Conservation (phyloP, 1,140 invertebrate genomes). For the Mylabris phalerata region DNA sequence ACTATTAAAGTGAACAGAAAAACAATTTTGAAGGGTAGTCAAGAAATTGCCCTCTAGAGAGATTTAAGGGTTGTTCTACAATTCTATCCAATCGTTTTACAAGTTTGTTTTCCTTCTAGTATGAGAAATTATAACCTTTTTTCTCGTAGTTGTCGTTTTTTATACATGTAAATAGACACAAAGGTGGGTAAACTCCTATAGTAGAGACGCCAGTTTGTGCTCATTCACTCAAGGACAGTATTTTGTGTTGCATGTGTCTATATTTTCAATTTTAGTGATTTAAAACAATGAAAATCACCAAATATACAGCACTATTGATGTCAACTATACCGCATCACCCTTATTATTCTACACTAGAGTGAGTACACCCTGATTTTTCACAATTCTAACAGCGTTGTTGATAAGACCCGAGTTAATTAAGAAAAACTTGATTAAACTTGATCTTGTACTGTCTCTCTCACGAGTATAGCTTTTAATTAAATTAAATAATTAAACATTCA, state of each 20-base stretch:
- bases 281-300: conserved; percentile 36
- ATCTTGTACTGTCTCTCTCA: not conserved
- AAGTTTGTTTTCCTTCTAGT: too few relatives aligned
- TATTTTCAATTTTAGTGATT: not conserved
- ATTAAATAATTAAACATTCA: conserved; percentile 31
- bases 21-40: too few relatives aligned
- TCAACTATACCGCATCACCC: conserved; percentile 31
- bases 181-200: conserved; percentile 23
- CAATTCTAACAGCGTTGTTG: too few relatives aligned
- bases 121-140: too few relatives aligned
- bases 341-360: conserved; percentile 33
- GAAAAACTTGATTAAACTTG: not conserved
- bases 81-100: too few relatives aligned
- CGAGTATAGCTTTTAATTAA: conserved; percentile 25
- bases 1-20: too few relatives aligned
- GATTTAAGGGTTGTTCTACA: too few relatives aligned
- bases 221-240: conserved; percentile 13
- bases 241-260: conserved; percentile 3
- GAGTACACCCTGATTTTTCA: conserved; percentile 17
- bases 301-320: conserved; percentile 33
- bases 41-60: too few relatives aligned
- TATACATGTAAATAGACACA: conserved; percentile 2
- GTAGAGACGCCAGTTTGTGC: not conserved
- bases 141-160: too few relatives aligned
- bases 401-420: not conserved